phyloP scores from a whole-genome alignment of 2,113 vertebrate genomes.

The Mus pahari region DNA sequence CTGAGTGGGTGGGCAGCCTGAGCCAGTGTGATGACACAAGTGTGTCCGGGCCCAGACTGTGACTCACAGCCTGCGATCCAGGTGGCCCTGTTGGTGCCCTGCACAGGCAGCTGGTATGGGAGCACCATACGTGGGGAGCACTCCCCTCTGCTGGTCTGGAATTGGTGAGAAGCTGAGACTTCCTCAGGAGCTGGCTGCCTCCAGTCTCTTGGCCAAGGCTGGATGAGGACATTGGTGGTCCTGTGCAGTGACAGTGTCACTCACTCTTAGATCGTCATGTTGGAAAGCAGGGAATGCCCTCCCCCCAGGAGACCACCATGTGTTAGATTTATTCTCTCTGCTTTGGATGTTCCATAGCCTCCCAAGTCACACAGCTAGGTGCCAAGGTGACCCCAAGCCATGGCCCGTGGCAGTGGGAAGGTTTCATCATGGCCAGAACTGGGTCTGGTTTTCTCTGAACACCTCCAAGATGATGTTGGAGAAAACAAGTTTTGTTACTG shows the following conservation, averaged over 20 bases:
- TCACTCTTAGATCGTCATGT: neutral
- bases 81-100: neutral
- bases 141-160: neutral
- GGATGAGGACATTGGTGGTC: neutral
- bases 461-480: constrained; percentile 37
- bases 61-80: neutral
- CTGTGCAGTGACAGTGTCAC: neutral
- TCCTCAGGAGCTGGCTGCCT: neutral
- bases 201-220: neutral
- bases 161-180: neutral
- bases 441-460: constrained; percentile 55
- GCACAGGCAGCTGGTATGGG: neutral
- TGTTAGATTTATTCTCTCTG: neutral
- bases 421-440: constrained; percentile 49
- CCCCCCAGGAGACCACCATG: neutral
- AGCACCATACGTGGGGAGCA: neutral
- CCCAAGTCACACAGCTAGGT: constrained; percentile 89
- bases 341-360: neutral
- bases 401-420: neutral
- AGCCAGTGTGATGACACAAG: neutral
- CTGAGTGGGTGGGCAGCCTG: neutral
- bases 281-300: neutral
- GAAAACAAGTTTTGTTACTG: constrained; percentile 31
- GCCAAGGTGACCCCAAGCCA: constrained; percentile 78
- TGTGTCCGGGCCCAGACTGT: neutral